Percentiles rank a stretch among this genome's conserved stretches.
Conservation (phyloP, 2,888 invertebrate species). For the Andrena flavipes region DNA sequence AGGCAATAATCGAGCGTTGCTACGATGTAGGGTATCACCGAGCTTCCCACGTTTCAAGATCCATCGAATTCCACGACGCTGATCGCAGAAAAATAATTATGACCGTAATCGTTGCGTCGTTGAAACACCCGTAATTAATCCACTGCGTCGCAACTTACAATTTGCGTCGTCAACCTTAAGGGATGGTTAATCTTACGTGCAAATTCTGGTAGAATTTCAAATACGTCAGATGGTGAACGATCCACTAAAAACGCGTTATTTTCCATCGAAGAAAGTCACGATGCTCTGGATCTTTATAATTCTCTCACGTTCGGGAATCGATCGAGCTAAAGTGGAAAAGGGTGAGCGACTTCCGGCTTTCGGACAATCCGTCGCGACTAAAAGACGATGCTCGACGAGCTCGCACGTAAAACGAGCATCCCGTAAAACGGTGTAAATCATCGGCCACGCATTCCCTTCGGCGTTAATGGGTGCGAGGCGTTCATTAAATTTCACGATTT, state of each 20-base stretch:
- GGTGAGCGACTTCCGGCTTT: slow-evolving; percentile 11
- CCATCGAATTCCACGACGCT: slow-evolving; percentile 50
- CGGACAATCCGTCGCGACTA: slow-evolving; percentile 30
- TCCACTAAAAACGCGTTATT: background rate
- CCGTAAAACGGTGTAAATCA: slow-evolving; percentile 64
- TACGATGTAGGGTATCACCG: slow-evolving; percentile 43
- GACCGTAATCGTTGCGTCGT: slow-evolving; percentile 4
- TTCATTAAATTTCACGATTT: slow-evolving; percentile 67
- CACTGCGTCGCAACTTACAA: background rate
- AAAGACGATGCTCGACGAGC: slow-evolving; percentile 17
- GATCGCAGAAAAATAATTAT: slow-evolving; percentile 18
- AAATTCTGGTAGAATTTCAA: no score
- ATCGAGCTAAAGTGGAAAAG: slow-evolving; percentile 9
- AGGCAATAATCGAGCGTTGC: slow-evolving; percentile 67
- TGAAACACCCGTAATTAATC: slow-evolving; percentile 10
- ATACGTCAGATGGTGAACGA: background rate
- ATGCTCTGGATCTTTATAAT: slow-evolving; percentile 21
- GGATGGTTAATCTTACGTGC: background rate
- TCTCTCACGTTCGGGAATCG: slow-evolving; percentile 41
- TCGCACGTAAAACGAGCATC: slow-evolving; percentile 28
- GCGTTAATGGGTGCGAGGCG: slow-evolving; percentile 56
- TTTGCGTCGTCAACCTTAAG: background rate
- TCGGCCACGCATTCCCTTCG: slow-evolving; percentile 30
- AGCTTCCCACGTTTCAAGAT: slow-evolving; percentile 77
- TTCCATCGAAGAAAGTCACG: slow-evolving; percentile 1